phyloP scores from a whole-genome alignment of 2,888 invertebrate genomes.

The Lasioglossum calceatum region DNA sequence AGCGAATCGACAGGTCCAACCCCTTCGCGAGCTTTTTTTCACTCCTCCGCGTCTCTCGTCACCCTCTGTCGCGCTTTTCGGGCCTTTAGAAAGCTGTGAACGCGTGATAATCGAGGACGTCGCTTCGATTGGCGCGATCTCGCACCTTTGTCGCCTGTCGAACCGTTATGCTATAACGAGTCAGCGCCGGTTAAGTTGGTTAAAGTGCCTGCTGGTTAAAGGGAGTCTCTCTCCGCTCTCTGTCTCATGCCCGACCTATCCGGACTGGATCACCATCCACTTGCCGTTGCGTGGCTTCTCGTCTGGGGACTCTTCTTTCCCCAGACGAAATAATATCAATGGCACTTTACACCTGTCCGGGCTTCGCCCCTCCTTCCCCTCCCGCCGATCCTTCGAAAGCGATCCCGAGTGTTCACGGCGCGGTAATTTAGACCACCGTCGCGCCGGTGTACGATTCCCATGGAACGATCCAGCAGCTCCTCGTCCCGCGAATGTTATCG shows the following conservation, averaged over 20 bases:
- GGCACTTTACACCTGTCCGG: conserved; percentile 17
- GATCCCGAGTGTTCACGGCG: not conserved
- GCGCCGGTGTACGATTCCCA: conserved; percentile 28
- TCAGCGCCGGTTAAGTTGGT: conserved; percentile 70
- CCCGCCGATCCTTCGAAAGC: not conserved
- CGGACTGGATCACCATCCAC: conserved; percentile 35
- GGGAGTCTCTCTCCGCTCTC: not conserved
- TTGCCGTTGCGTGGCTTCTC: conserved; percentile 24
- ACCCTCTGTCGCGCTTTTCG: conserved; percentile 61
- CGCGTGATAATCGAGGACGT: conserved; percentile 76
- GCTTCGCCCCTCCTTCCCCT: not conserved
- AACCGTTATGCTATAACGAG: conserved; percentile 78
- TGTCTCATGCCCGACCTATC: conserved; percentile 18
- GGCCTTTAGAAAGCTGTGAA: conserved; percentile 75
- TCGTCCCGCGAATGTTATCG: conserved; percentile 24
- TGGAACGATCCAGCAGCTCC: not conserved
- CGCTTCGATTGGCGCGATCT: conserved; percentile 74
- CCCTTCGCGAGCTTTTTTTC: conserved; percentile 33
- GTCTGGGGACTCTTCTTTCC: conserved; percentile 1
- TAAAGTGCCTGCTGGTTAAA: conserved; percentile 67
- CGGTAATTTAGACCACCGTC: conserved; percentile 16
- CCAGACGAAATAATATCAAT: conserved; percentile 44
- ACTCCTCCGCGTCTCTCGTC: conserved; percentile 13
- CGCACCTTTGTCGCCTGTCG: conserved; percentile 73
- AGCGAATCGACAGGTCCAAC: conserved; percentile 42